These are phyloP conservation scores for Stenurella melanura DNA, from an alignment of 2,888 invertebrate species.

Conservation along the genomic window DNA sequence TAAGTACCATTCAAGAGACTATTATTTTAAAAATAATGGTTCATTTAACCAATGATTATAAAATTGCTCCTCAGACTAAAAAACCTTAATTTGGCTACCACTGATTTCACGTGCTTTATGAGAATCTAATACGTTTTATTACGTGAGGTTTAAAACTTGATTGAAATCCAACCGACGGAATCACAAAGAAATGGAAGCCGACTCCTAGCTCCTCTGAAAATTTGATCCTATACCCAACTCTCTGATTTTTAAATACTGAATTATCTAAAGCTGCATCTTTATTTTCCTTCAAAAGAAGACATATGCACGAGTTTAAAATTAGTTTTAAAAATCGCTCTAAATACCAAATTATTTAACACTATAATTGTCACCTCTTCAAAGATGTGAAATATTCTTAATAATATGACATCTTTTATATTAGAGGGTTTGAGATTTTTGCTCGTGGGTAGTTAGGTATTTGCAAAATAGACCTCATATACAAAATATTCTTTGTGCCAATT, in stretches of 20 bases:
- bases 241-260: background rate
- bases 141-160: background rate
- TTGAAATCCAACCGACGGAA: constrained; percentile 6
- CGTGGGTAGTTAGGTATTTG: background rate
- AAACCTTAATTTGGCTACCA: too few relatives aligned
- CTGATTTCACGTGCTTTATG: background rate
- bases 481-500: background rate
- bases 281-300: background rate
- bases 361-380: background rate
- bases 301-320: background rate
- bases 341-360: background rate
- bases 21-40: too few relatives aligned
- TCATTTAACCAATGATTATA: too few relatives aligned
- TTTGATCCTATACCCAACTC: background rate
- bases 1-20: too few relatives aligned
- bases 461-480: constrained; percentile 1
- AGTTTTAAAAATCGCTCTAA: background rate
- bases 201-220: background rate
- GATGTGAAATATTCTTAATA: background rate
- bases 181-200: background rate
- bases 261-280: background rate
- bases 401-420: background rate
- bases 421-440: background rate
- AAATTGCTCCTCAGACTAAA: too few relatives aligned
- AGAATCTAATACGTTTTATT: background rate